phyloP scores from a whole-genome alignment of 37 sponge, comb jelly and placozoan genomes.

The Cladorhizidae sp. region DNA sequence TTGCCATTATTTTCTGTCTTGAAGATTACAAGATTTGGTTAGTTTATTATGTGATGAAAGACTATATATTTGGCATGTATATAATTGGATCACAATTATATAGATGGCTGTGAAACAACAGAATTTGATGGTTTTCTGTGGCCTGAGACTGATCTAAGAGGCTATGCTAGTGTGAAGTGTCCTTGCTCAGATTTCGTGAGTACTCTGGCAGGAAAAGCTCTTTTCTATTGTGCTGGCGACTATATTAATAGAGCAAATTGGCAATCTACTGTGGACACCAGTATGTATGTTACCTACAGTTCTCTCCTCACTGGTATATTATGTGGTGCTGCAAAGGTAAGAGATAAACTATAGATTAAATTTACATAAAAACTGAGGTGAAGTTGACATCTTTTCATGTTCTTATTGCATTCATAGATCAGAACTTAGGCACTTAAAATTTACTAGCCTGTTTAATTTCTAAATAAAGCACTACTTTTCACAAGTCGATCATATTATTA shows the following conservation, averaged over 20 bases:
- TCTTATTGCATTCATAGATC: too few relatives aligned
- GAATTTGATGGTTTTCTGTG: not conserved
- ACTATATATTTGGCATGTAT: too few relatives aligned
- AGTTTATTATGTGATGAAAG: too few relatives aligned
- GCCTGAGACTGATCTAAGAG: slow-evolving; percentile 19
- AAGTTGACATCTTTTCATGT: too few relatives aligned
- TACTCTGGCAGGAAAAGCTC: not conserved
- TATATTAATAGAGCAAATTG: slow-evolving; percentile 14
- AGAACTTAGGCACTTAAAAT: too few relatives aligned
- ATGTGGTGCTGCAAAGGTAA: slow-evolving; percentile 5
- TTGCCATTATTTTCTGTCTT: too few relatives aligned
- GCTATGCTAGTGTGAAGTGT: slow-evolving; percentile 13
- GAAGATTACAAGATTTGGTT: too few relatives aligned
- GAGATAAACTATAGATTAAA: not conserved
- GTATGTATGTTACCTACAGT: not conserved
- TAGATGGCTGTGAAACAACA: slow-evolving; percentile 15
- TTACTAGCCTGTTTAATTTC: too few relatives aligned
- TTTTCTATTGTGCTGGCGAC: slow-evolving; percentile 8
- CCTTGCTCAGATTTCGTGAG: slow-evolving; percentile 23
- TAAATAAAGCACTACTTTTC: too few relatives aligned
- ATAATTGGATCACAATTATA: too few relatives aligned
- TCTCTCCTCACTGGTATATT: not conserved
- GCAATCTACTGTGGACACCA: not conserved
- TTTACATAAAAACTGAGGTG: too few relatives aligned
- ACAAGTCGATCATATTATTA: too few relatives aligned